A percentile compares a stretch with the other conserved stretches of the same genome.
These are phyloP conservation scores for Dioctria rufipes DNA, from an alignment of 2,888 invertebrate species.

Conservation along the genomic window DNA sequence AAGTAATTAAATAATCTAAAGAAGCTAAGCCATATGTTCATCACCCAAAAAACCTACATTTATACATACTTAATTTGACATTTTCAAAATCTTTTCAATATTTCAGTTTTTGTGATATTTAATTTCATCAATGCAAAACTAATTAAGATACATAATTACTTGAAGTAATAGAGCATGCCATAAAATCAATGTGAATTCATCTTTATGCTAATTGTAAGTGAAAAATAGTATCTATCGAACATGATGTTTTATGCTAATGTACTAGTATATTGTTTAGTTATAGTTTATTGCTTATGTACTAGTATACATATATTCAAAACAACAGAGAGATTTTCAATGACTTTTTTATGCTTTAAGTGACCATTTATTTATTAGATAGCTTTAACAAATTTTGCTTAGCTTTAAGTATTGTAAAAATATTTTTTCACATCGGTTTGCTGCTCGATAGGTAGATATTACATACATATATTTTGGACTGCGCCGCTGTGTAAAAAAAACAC, in stretches of 20 bases:
- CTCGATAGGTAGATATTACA: slow-evolving; percentile 10
- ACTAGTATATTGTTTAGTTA: too few relatives aligned
- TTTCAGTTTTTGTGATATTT: too few relatives aligned
- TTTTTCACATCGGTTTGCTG: slow-evolving; percentile 11
- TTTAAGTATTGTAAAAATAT: slow-evolving; percentile 40
- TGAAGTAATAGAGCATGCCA: not conserved
- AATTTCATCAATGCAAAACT: too few relatives aligned
- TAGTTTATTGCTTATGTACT: too few relatives aligned
- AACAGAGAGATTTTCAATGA: not conserved
- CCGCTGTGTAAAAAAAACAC: slow-evolving; percentile 9
- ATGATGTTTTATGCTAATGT: too few relatives aligned
- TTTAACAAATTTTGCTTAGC: slow-evolving; percentile 49
- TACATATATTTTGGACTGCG: not conserved
- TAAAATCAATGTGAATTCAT: not conserved
- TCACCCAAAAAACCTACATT: too few relatives aligned
- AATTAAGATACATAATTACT: too few relatives aligned
- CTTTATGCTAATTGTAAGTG: not conserved
- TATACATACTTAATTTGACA: too few relatives aligned
- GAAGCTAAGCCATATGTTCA: too few relatives aligned
- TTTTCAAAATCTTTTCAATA: too few relatives aligned
- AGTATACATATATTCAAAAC: too few relatives aligned
- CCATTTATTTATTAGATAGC: slow-evolving; percentile 47
- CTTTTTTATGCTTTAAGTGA: slow-evolving; percentile 13
- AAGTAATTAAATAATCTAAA: too few relatives aligned
- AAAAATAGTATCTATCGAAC: not conserved